Evolutionary conservation across 2,797 vertebrate genomes (phyloP).

Genomic region (Denticeps clupeoides): DNA sequence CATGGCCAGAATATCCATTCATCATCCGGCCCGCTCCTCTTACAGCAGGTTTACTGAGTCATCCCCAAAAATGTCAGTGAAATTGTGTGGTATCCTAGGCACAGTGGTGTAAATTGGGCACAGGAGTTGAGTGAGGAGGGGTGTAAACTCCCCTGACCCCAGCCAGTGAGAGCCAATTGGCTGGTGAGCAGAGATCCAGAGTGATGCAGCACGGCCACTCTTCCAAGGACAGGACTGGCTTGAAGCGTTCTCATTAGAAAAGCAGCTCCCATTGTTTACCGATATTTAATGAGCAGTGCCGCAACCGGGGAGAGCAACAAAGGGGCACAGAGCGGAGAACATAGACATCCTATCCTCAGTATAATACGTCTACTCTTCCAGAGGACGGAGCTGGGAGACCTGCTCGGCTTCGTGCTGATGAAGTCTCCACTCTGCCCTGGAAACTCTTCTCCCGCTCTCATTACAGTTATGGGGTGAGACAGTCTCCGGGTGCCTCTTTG

Average conservation of each 20-base stretch:
- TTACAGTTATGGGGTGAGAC: constrained; percentile 49
- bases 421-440: constrained; percentile 16
- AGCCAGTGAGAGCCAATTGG: constrained; percentile 36
- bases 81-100: constrained; percentile 33
- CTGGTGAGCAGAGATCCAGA: constrained; percentile 38
- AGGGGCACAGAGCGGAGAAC: constrained; percentile 29
- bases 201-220: constrained; percentile 43
- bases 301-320: constrained; percentile 41
- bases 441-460: constrained; percentile 42
- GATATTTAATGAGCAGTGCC: constrained; percentile 58
- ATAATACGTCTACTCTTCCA: constrained; percentile 27
- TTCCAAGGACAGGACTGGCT: constrained; percentile 50
- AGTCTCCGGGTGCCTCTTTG: constrained; percentile 54
- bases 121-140: constrained; percentile 21
- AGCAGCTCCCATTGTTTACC: constrained; percentile 50
- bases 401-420: constrained; percentile 29
- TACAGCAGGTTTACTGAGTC: constrained; percentile 23
- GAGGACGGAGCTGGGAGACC: constrained; percentile 9
- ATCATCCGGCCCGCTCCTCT: constrained; percentile 34
- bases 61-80: constrained; percentile 18
- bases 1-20: constrained; percentile 27
- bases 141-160: constrained; percentile 2
- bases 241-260: constrained; percentile 56
- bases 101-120: constrained; percentile 14
- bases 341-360: constrained; percentile 35